These are phyloP conservation scores for Spheniscus humboldti DNA, from an alignment of 2,797 vertebrate species.

Conservation along the genomic window DNA sequence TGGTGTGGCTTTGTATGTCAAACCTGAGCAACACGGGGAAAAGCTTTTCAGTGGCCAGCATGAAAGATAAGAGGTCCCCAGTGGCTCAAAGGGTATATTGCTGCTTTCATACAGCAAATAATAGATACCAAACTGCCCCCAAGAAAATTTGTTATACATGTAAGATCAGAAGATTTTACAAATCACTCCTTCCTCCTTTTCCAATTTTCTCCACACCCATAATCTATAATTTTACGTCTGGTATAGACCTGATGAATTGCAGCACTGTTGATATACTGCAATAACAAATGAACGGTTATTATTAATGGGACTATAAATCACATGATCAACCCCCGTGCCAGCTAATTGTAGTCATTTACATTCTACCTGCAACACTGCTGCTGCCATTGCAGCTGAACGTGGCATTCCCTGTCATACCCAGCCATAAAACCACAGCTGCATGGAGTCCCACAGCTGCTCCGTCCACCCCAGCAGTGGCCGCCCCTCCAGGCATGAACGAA, in stretches of 20 bases:
- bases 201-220: neutral
- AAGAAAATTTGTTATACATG: neutral
- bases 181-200: neutral
- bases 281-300: neutral
- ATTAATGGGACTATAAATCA: neutral
- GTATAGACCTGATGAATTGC: neutral
- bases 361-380: neutral
- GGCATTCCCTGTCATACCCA: neutral
- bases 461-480: neutral
- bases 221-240: neutral
- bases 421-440: accelerated
- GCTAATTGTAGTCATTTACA: neutral
- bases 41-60: neutral
- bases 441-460: neutral
- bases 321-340: neutral
- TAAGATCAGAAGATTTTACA: neutral
- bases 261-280: neutral
- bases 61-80: neutral
- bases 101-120: neutral
- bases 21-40: neutral
- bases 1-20: neutral
- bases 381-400: neutral
- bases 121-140: neutral
- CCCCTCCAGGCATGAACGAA: accelerated
- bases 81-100: neutral